Evolutionary conservation across 1,140 invertebrate genomes (phyloP), one percentile per base, ranked within the genome.

Genomic region (Heliconius melpomene): DNA sequence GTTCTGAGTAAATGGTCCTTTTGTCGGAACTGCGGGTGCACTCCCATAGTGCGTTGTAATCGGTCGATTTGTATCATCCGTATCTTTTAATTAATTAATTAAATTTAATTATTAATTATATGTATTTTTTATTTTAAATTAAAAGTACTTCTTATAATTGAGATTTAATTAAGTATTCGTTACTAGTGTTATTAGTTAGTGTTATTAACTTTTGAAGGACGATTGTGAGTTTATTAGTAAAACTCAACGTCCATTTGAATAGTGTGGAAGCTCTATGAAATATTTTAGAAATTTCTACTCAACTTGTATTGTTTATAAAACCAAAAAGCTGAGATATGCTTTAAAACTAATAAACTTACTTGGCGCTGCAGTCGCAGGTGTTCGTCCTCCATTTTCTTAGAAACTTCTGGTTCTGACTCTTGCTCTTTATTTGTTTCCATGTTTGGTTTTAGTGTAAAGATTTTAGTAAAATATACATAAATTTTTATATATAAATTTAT

Each of bases 381-480:
- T 70, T 93, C 91, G 38, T 93, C 91, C 78, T 93, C 91, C 87
- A 91, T 89, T 75, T 92, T 93, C 72, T 87, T 92, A 66, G 85
- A 46, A 1, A 90, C 75, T 23, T 93, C 90, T 20, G 87, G 74
- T 75, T 91, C 90, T 29, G 60, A 66, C 26, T 66, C 60, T 16
- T 66, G 60, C 23, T 66, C 60, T 29, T 66, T 66, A 16, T 66
- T 66, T 66, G 60, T 66, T 13, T 66, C 60, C 60, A 66, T 66
- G 13, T 66, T 66, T 66, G 5, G 23, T 66, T 6, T 5, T 26
- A 26, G 6, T 66, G 60, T 66, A 66, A 26, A 66, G 23, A 66
- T 66, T 66, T 66, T 66, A 13, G 23, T 66, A 66, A 66, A 29
- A 66, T 26, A 66, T 29, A 29, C 29, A 66, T 66, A 13, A 66